phyloP scores from a whole-genome alignment of 2,888 invertebrate species.

The Lissonota sp. region DNA sequence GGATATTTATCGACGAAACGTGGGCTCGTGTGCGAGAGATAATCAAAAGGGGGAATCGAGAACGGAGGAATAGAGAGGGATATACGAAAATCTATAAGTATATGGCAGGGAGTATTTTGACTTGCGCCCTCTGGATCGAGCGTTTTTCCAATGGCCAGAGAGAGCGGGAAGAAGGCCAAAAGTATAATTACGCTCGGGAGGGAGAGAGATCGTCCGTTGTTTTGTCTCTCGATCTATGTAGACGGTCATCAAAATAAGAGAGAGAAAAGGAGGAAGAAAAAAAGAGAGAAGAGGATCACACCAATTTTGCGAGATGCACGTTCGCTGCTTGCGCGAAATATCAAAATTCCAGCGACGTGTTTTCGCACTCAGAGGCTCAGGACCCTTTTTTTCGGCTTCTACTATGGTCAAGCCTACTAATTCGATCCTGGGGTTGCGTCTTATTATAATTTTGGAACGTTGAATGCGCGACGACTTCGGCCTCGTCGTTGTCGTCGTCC shows the following conservation, averaged over 20 bases:
- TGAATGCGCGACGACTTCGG: constrained; percentile 13
- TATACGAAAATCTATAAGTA: constrained; percentile 52
- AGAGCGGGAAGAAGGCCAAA: constrained; percentile 17
- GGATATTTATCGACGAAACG: constrained; percentile 15
- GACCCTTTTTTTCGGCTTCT: constrained; percentile 57
- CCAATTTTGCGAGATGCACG: constrained; percentile 33
- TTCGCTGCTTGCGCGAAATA: constrained; percentile 8
- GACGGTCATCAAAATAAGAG: not conserved
- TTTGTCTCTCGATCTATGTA: not conserved
- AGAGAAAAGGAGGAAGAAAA: constrained; percentile 13
- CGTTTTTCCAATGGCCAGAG: constrained; percentile 37
- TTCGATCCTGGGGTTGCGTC: constrained; percentile 76
- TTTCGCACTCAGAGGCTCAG: not conserved
- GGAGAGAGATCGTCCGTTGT: constrained; percentile 20
- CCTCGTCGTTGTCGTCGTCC: constrained; percentile 27
- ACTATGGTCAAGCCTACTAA: constrained; percentile 74
- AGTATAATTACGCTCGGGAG: constrained; percentile 45
- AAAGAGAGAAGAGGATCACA: constrained; percentile 36
- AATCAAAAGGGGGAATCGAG: constrained; percentile 41
- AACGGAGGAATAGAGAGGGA: not conserved
- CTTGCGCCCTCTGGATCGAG: constrained; percentile 31
- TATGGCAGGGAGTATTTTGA: constrained; percentile 19
- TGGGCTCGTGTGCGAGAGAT: constrained; percentile 9
- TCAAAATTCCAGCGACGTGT: constrained; percentile 54
- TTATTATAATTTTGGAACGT: constrained; percentile 79